phyloP scores from a whole-genome alignment of 1,140 invertebrate species.

The Chrysoperla carnea region DNA sequence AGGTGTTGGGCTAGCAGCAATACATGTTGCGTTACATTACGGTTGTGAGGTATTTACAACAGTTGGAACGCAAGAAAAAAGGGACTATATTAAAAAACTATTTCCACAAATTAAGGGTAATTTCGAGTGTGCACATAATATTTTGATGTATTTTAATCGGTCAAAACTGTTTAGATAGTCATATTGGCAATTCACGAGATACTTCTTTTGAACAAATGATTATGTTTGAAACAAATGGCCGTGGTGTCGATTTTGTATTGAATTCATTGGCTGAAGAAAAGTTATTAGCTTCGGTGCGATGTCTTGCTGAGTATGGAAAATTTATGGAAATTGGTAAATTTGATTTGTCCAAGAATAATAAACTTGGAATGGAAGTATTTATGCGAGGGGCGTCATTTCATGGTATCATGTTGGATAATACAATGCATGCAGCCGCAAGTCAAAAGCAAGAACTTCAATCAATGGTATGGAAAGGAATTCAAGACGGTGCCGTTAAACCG shows the following conservation, averaged over 20 bases:
- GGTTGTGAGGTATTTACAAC: constrained; percentile 53
- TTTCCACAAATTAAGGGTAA: constrained; percentile 42
- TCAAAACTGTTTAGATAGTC: constrained; percentile 11
- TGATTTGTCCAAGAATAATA: constrained; percentile 44
- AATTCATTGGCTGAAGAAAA: constrained; percentile 68
- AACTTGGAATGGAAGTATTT: constrained; percentile 56
- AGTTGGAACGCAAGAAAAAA: constrained; percentile 50
- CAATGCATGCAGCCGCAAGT: constrained; percentile 33
- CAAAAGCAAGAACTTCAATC: constrained; percentile 21
- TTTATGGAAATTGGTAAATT: constrained; percentile 69
- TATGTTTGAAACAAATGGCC: constrained; percentile 34
- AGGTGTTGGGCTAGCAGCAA: constrained; percentile 66
- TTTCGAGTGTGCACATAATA: too few relatives aligned
- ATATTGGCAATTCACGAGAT: constrained; percentile 57
- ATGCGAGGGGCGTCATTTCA: constrained; percentile 71
- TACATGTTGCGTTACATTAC: constrained; percentile 40
- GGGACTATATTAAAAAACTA: constrained; percentile 38
- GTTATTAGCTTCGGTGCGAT: constrained; percentile 52
- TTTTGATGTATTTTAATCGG: too few relatives aligned
- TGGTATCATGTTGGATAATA: constrained; percentile 65
- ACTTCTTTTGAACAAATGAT: constrained; percentile 52
- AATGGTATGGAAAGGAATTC: constrained; percentile 40
- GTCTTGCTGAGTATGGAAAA: constrained; percentile 44
- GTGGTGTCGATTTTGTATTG: constrained; percentile 58
- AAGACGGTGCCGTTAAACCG: constrained; percentile 41